Conservation (phyloP, 2,888 invertebrate species). For the Chaetoderma sp. region DNA sequence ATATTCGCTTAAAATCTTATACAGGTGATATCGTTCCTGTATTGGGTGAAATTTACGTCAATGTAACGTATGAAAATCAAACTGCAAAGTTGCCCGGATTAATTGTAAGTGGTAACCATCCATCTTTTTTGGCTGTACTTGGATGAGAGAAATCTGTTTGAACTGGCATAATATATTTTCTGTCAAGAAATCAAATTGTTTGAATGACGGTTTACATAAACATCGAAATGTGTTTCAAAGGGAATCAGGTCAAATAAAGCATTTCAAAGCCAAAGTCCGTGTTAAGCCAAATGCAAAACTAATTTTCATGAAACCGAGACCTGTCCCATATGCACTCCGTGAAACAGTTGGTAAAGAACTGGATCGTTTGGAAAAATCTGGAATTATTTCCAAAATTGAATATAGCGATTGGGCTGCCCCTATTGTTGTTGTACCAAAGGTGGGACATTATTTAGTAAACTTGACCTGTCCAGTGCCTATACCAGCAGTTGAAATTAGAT, state of each 20-base stretch:
- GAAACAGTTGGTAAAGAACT: conserved; percentile 12
- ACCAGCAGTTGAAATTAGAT: too few species aligned
- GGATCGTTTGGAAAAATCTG: not conserved
- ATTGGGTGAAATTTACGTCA: not conserved
- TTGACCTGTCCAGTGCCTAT: not conserved
- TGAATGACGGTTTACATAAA: too few species aligned
- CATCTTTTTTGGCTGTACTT: not conserved
- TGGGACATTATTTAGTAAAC: not conserved
- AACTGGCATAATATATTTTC: not conserved
- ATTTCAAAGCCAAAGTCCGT: conserved; percentile 2
- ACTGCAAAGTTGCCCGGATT: not conserved
- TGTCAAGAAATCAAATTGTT: not conserved
- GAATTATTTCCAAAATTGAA: conserved; percentile 1
- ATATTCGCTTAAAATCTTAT: too few species aligned
- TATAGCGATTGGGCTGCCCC: conserved; percentile 31
- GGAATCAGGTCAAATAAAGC: not conserved
- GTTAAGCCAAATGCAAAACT: conserved; percentile 16
- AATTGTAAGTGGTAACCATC: not conserved
- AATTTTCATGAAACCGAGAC: conserved; percentile 15
- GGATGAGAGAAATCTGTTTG: not conserved
- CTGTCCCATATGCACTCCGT: conserved; percentile 16
- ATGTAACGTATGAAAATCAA: not conserved
- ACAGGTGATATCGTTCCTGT: too few species aligned
- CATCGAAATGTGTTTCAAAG: too few species aligned
- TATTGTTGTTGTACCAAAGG: conserved; percentile 27